These are phyloP conservation scores for Schizotus pectinicornis DNA, from an alignment of 2,888 invertebrate species.

Conservation along the genomic window DNA sequence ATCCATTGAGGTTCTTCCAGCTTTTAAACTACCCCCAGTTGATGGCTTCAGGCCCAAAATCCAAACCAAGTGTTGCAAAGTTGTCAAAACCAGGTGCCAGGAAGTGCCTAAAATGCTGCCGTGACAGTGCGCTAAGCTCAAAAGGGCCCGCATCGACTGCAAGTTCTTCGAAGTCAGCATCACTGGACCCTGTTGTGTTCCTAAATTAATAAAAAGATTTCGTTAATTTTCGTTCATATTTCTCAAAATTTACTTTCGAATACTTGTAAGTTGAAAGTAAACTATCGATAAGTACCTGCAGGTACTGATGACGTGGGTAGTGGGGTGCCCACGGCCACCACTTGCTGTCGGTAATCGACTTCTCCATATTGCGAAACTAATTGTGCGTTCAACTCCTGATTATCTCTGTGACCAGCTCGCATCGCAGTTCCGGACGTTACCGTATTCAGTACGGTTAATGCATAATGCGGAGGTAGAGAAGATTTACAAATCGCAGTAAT, in stretches of 20 bases:
- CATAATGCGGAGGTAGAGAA: constrained; percentile 95
- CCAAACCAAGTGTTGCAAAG: constrained; percentile 92
- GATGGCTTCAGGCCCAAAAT: constrained; percentile 95
- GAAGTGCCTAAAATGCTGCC: constrained; percentile 91
- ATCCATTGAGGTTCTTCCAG: constrained; percentile 78
- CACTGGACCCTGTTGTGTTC: constrained; percentile 86
- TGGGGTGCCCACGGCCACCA: constrained; percentile 96
- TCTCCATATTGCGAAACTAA: constrained; percentile 64
- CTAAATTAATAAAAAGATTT: constrained; percentile 53
- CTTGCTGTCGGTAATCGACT: constrained; percentile 87
- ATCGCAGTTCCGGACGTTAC: constrained; percentile 62
- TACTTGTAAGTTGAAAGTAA: neutral
- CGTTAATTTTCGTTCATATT: too few relatives aligned
- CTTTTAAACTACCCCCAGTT: constrained; percentile 90
- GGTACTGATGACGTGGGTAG: constrained; percentile 84
- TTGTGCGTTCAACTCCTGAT: constrained; percentile 62
- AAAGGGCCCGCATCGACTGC: constrained; percentile 92
- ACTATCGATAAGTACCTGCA: constrained; percentile 61
- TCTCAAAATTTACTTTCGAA: neutral
- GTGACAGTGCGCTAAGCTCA: constrained; percentile 89
- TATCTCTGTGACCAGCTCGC: constrained; percentile 58
- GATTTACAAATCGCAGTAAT: constrained; percentile 94
- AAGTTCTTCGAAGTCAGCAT: constrained; percentile 98
- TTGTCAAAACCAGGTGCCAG: constrained; percentile 95
- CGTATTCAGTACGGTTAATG: constrained; percentile 81